Evolutionary conservation across 2,113 vertebrate genomes (phyloP).

Genomic region (Narcine bancroftii): DNA sequence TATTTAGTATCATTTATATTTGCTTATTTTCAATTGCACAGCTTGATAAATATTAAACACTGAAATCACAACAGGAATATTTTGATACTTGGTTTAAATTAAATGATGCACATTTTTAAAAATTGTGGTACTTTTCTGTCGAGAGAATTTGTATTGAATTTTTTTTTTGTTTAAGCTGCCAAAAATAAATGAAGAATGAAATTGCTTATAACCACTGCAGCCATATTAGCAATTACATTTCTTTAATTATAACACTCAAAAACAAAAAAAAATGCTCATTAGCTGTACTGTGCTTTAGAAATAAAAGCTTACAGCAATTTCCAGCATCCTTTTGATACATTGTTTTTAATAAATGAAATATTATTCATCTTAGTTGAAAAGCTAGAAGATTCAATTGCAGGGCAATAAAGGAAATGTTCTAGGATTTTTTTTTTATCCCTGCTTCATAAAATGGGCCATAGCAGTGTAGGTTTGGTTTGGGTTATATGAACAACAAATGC

Average conservation of each 20-base stretch:
- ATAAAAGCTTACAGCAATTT: conserved; percentile 38
- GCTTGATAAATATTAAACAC: conserved; percentile 28
- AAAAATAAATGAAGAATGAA: conserved; percentile 32
- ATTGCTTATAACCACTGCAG: conserved; percentile 33
- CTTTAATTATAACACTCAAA: conserved; percentile 33
- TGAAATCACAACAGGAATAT: conserved; percentile 1
- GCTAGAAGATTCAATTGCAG: conserved; percentile 27
- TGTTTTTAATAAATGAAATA: conserved; percentile 38
- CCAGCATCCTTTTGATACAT: conserved; percentile 14
- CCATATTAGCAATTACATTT: conserved; percentile 37
- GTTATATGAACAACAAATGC: conserved; percentile 70
- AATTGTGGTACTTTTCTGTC: conserved; percentile 12
- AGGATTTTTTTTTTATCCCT: conserved; percentile 45
- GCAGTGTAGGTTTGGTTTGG: conserved; percentile 54
- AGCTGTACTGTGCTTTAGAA: conserved; percentile 5
- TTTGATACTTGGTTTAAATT: conserved; percentile 24
- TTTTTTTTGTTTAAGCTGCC: conserved; percentile 34
- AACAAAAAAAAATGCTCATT: conserved; percentile 31
- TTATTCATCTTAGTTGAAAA: conserved; percentile 32
- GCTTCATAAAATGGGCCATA: conserved; percentile 49
- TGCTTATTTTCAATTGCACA: not conserved
- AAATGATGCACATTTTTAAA: conserved; percentile 8
- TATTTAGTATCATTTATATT: conserved; percentile 16
- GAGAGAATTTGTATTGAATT: conserved; percentile 9
- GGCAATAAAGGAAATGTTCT: conserved; percentile 49